A percentile compares a stretch with the other conserved stretches of the same genome.
phyloP scores from a whole-genome alignment of 2,888 invertebrate species.

The Atrina japonica region DNA sequence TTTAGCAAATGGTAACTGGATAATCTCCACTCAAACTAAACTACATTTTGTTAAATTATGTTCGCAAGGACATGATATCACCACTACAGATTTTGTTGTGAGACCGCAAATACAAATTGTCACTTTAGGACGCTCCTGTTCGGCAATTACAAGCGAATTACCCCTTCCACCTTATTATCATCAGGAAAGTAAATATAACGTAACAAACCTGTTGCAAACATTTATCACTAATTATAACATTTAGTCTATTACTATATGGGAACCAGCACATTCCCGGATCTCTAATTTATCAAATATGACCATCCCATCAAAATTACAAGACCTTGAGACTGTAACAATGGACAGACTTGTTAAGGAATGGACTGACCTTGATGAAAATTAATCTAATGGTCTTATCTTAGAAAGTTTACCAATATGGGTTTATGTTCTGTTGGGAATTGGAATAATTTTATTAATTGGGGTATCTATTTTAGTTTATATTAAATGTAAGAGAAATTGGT shows the following conservation, averaged over 20 bases:
- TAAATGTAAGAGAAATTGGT: no score
- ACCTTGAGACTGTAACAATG: no score
- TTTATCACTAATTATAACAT: constrained; percentile 4
- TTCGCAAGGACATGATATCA: not conserved
- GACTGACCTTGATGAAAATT: no score
- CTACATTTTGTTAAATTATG: constrained; percentile 7
- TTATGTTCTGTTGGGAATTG: no score
- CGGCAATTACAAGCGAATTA: not conserved
- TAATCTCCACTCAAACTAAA: constrained; percentile 2
- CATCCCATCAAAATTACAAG: not conserved
- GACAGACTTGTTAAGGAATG: no score
- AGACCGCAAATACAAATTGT: not conserved
- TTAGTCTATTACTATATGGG: not conserved
- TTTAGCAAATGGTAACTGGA: constrained; percentile 9
- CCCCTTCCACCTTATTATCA: constrained; percentile 6
- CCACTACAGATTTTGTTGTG: not conserved
- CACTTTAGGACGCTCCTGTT: not conserved
- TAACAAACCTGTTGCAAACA: not conserved
- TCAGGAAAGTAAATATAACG: no score
- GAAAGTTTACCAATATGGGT: no score
- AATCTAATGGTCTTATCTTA: no score
- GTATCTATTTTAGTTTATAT: no score
- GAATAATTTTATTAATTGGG: no score
- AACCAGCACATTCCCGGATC: not conserved
- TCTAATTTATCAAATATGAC: not conserved